Base-by-base conservation (phyloP, 1,140 invertebrate genomes). In the Aphelenchoides fujianensis region DNA sequence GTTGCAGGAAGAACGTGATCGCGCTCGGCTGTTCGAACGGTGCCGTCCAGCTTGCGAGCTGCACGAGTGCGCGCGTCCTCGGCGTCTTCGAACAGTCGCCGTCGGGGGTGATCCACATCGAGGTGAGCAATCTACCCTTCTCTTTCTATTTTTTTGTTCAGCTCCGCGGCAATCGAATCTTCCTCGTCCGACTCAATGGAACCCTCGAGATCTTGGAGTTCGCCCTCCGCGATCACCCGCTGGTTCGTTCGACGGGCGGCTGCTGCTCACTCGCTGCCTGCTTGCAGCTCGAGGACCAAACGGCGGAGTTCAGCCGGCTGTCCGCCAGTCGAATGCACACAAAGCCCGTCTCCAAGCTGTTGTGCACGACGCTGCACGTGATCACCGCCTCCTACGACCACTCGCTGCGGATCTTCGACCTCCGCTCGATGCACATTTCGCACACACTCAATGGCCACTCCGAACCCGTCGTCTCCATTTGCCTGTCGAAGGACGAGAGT, bases 371-470 rank as follows among this genome's bases (percentile, higher is more conserved):
- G 16, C 9, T 30, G 27, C 7, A 36, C 52, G 52, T 71, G 36
- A 35, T 62, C 35, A 32, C 70, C 27, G 32, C 69, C 5, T n/a
- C 19, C 7, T 27, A 72, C 31, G 70, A 72, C 30, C 23, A 57
- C 35, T 37, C 66, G 35, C 70, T 77, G 31, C 57, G 53, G 69
- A 52, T 71, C 16, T 79, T 69, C 54, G 75, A 77, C 68, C 27
- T 62, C 2, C 32, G 23, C 32, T 69, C 72, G 7, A 52, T 37
- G 36, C 32, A 54, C 16, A 23, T 71, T 12, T 19, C 68, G n/a
- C 66, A 72, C 55, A 71, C 75, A 23, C 57, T 79, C 9, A 37
- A 81, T 23, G 78, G 79, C 16, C 78, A 79, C 53, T 69, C 72
- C 35, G 52, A 74, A 0, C 66, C 78, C 2, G 72, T 79, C 5